Percentiles rank a stretch among this genome's conserved stretches.
Conservation (phyloP, 2,888 invertebrate species). For the Theretra japonica region DNA sequence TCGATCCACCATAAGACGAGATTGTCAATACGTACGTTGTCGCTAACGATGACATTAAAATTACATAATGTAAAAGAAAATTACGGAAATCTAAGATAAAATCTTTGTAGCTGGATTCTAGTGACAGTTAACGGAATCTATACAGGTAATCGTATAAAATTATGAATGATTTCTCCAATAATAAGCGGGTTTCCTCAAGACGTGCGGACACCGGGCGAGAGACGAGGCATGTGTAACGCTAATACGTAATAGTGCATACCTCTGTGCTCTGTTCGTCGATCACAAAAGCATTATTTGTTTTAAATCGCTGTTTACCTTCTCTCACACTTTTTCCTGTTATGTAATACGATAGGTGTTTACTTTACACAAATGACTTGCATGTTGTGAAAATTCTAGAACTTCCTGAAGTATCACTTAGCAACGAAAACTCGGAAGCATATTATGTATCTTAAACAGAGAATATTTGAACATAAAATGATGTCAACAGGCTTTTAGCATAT, state of each 20-base stretch:
- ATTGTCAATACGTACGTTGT: neutral
- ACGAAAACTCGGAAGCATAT: neutral
- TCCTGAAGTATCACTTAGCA: neutral
- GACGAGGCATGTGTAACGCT: neutral
- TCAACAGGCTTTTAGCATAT: too few relatives aligned
- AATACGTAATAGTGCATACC: conserved; percentile 8
- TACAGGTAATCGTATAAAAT: conserved; percentile 9
- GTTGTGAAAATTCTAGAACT: neutral
- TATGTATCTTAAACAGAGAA: neutral
- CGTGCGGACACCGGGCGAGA: neutral
- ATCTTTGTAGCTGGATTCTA: neutral
- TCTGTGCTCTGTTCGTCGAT: neutral
- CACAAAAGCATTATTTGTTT: conserved; percentile 8
- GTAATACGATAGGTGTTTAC: neutral
- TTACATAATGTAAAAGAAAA: neutral
- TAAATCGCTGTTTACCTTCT: conserved; percentile 6
- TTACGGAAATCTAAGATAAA: neutral
- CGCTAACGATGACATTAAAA: neutral
- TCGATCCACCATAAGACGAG: too few relatives aligned
- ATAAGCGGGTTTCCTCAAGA: conserved; percentile 7
- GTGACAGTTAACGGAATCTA: conserved; percentile 38
- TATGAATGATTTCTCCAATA: conserved; percentile 20
- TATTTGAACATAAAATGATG: too few relatives aligned
- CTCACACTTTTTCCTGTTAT: conserved; percentile 5
- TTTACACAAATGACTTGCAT: neutral